phyloP scores from a whole-genome alignment of 1,140 invertebrate genomes.

The Macrotrachela quadricornifera region DNA sequence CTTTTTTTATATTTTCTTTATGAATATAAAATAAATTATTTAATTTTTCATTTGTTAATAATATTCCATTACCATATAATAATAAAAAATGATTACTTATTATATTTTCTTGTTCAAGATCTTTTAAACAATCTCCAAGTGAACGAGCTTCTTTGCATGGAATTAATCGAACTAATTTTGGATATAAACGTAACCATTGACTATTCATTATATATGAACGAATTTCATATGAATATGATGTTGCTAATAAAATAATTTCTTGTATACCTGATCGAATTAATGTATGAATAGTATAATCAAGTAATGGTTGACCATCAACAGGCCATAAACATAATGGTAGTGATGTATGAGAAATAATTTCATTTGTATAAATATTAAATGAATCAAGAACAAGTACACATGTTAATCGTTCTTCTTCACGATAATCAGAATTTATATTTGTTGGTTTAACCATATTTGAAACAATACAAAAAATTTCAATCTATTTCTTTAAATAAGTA shows the following conservation, averaged over 20 bases:
- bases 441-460: no score
- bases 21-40: constrained; percentile 24
- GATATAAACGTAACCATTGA: background rate
- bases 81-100: constrained; percentile 68
- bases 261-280: constrained; percentile 11
- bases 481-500: no score
- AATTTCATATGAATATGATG: background rate
- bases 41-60: constrained; percentile 42
- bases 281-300: constrained; percentile 11
- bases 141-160: background rate
- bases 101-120: constrained; percentile 63
- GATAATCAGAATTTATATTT: no score
- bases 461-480: no score
- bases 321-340: no score
- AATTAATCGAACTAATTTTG: background rate
- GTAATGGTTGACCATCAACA: constrained; percentile 9
- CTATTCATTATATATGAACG: background rate
- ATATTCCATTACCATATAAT: constrained; percentile 45
- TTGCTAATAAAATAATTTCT: constrained; percentile 9
- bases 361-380: no score
- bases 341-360: no score
- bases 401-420: no score
- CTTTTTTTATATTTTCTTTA: constrained; percentile 42
- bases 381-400: no score
- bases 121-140: constrained; percentile 63